Evolutionary conservation across 2,113 vertebrate species (phyloP).

Genomic region (Catharus minimus): DNA sequence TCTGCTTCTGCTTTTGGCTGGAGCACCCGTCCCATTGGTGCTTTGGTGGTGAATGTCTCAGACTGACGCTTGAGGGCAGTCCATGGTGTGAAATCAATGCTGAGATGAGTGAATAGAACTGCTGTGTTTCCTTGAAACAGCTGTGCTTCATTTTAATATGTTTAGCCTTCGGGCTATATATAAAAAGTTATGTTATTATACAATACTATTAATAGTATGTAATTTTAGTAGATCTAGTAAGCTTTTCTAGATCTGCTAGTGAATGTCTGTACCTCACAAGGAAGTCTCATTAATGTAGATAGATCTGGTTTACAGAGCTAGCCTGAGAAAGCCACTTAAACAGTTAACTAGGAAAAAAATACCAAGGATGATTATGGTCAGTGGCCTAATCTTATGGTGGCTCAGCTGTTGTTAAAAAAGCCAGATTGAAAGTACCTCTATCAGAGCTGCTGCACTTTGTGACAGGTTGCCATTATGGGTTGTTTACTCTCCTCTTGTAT

Average conservation of each 20-base stretch:
- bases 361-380: background rate
- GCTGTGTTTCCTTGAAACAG: background rate
- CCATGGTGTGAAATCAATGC: background rate
- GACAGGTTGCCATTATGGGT: background rate
- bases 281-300: background rate
- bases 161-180: background rate
- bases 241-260: background rate
- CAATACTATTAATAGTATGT: slow-evolving; percentile 1
- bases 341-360: background rate
- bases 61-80: background rate
- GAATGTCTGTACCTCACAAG: background rate
- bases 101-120: background rate
- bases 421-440: background rate
- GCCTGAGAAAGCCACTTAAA: background rate
- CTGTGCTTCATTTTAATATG: background rate
- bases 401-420: background rate
- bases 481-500: background rate
- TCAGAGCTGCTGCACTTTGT: background rate
- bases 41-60: background rate
- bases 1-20: background rate
- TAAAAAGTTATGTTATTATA: slow-evolving; percentile 18
- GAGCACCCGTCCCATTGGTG: accelerated
- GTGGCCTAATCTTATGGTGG: background rate
- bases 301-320: background rate
- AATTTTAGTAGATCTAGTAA: background rate